phyloP scores from a whole-genome alignment of 2,113 vertebrate genomes.

The Pristiophorus japonicus region DNA sequence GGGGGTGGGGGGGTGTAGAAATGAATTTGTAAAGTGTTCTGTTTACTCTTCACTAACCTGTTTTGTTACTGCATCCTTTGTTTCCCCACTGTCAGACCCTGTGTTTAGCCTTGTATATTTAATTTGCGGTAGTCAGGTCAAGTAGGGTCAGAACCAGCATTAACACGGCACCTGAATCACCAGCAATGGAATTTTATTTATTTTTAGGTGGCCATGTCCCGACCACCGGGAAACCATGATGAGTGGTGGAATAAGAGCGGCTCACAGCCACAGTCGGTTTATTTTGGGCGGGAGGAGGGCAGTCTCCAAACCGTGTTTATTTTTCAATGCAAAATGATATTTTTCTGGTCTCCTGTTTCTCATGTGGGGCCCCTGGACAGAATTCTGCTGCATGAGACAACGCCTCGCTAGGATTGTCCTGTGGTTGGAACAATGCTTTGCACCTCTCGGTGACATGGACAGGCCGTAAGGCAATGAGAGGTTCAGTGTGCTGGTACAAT shows the following conservation, averaged over 20 bases:
- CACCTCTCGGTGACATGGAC: neutral
- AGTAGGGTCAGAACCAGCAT: neutral
- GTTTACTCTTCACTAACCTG: neutral
- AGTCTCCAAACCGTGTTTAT: neutral
- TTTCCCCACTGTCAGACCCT: neutral
- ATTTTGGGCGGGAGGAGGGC: neutral
- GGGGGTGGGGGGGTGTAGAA: neutral
- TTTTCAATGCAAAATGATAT: neutral
- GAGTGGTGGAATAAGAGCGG: neutral
- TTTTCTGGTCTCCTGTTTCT: slow-evolving; percentile 8
- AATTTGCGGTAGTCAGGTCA: neutral
- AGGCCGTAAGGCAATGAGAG: neutral
- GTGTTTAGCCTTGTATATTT: neutral
- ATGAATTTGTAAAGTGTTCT: neutral
- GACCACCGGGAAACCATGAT: neutral
- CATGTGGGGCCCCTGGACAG: neutral
- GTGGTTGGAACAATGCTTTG: neutral
- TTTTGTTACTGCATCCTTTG: neutral
- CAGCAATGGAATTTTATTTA: neutral
- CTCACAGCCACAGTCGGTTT: neutral
- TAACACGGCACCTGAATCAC: neutral
- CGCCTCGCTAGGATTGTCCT: neutral
- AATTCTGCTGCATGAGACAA: neutral
- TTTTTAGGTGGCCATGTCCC: neutral
- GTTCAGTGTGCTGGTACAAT: too few species aligned